Conservation (phyloP, 2,113 vertebrate species). For the Periophthalmus modestus region DNA sequence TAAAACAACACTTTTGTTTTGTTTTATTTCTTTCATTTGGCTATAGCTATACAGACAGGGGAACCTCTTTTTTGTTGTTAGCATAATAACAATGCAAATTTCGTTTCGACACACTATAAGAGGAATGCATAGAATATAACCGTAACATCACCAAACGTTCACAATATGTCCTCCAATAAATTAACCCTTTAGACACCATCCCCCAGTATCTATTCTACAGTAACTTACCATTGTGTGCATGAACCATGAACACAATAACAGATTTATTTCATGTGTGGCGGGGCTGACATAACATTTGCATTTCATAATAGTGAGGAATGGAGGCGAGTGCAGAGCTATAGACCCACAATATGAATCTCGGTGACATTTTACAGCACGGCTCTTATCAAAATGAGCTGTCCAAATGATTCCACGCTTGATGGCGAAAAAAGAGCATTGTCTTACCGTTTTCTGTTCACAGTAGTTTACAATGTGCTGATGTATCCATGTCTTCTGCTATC, state of each 20-base stretch:
- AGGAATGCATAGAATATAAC: too few relatives aligned
- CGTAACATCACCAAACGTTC: neutral
- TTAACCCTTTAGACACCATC: neutral
- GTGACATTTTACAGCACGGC: constrained; percentile 21
- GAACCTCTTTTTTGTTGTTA: too few relatives aligned
- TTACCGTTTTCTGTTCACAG: neutral
- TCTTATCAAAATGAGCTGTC: constrained; percentile 28
- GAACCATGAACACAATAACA: constrained; percentile 25
- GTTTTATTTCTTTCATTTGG: too few relatives aligned
- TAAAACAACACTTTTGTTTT: neutral
- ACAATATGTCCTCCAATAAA: neutral
- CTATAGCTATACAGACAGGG: too few relatives aligned
- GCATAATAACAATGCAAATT: too few relatives aligned
- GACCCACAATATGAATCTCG: constrained; percentile 37
- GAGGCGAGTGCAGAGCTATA: neutral
- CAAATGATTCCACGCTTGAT: constrained; percentile 10
- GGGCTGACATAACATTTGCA: constrained; percentile 64
- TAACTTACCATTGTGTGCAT: neutral
- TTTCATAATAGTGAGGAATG: constrained; percentile 56
- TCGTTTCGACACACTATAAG: too few relatives aligned
- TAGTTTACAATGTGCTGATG: constrained; percentile 3
- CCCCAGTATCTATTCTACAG: neutral
- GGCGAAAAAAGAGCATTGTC: constrained; percentile 1
- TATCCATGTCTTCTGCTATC: neutral
- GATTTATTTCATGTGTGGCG: constrained; percentile 51